phyloP scores from a whole-genome alignment of 1,140 invertebrate species.

The Anadara kagoshimensis region DNA sequence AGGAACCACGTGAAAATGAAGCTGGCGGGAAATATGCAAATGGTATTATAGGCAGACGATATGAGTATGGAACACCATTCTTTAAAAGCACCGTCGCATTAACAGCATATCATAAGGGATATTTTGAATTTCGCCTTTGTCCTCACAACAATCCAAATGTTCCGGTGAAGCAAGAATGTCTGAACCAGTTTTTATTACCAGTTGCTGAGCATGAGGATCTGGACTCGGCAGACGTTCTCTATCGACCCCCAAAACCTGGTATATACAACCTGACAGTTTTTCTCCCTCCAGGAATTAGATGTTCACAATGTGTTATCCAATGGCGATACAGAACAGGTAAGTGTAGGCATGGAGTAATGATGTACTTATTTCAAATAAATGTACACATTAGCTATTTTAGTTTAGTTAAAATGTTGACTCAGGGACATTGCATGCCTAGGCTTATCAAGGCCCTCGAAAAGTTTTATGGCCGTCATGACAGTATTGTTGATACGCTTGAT shows the following conservation, averaged over 20 bases:
- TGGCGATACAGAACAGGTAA: constrained; percentile 92
- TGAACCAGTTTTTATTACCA: constrained; percentile 34
- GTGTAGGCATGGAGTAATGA: not conserved
- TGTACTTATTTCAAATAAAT: too few relatives aligned
- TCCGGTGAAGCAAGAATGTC: constrained; percentile 43
- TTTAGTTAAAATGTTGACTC: too few relatives aligned
- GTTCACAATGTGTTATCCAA: constrained; percentile 90
- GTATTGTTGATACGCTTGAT: too few relatives aligned
- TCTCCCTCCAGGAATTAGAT: constrained; percentile 87
- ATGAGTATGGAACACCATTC: constrained; percentile 28
- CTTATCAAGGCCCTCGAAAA: too few relatives aligned
- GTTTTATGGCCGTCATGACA: too few relatives aligned
- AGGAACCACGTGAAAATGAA: constrained; percentile 66
- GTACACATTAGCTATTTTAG: too few relatives aligned
- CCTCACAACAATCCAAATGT: constrained; percentile 38
- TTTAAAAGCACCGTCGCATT: constrained; percentile 54
- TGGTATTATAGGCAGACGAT: constrained; percentile 65
- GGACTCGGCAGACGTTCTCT: not conserved
- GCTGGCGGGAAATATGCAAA: constrained; percentile 70
- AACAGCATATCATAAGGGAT: constrained; percentile 59
- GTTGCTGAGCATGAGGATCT: constrained; percentile 4
- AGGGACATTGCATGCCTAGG: too few relatives aligned
- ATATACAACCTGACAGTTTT: constrained; percentile 45
- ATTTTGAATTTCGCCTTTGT: constrained; percentile 44
- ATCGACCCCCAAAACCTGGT: constrained; percentile 1